Percentiles rank a stretch among this genome's conserved stretches.
Conservation (phyloP, 2,113 vertebrate genomes). For the Macrotis lagotis region DNA sequence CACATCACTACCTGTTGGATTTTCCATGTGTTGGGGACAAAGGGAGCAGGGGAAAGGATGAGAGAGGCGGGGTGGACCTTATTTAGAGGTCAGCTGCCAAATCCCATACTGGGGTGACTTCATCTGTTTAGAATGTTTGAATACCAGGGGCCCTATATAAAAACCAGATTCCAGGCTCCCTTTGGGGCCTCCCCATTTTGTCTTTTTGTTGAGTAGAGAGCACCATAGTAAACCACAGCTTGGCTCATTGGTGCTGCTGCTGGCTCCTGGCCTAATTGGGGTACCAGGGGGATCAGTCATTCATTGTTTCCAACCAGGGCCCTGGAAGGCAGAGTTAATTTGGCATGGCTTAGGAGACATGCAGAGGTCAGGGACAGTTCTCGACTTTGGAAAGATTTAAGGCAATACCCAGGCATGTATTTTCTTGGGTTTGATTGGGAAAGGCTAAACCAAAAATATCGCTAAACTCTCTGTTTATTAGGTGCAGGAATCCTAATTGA, state of each 20-base stretch:
- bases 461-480: slow-evolving; percentile 21
- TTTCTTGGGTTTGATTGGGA: slow-evolving; percentile 31
- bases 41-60: slow-evolving; percentile 4
- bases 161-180: slow-evolving; percentile 50
- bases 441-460: slow-evolving; percentile 37
- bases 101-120: slow-evolving; percentile 60
- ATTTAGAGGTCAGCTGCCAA: slow-evolving; percentile 44
- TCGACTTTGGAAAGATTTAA: slow-evolving; percentile 34
- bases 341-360: slow-evolving; percentile 46
- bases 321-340: slow-evolving; percentile 46
- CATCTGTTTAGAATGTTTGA: slow-evolving; percentile 66
- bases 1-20: slow-evolving; percentile 47
- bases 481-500: neutral
- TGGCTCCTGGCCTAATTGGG: slow-evolving; percentile 68
- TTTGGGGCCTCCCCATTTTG: slow-evolving; percentile 31
- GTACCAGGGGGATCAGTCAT: slow-evolving; percentile 58
- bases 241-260: slow-evolving; percentile 41
- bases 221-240: neutral
- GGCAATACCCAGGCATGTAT: slow-evolving; percentile 5
- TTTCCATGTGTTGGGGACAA: neutral
- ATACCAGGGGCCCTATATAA: slow-evolving; percentile 58
- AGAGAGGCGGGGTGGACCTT: slow-evolving; percentile 35
- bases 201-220: slow-evolving; percentile 54
- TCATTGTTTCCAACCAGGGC: slow-evolving; percentile 32
- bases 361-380: neutral